Evolutionary conservation across 1,140 invertebrate genomes (phyloP), one percentile per base, ranked within the genome.

Genomic region (Medauroidea extradentata): DNA sequence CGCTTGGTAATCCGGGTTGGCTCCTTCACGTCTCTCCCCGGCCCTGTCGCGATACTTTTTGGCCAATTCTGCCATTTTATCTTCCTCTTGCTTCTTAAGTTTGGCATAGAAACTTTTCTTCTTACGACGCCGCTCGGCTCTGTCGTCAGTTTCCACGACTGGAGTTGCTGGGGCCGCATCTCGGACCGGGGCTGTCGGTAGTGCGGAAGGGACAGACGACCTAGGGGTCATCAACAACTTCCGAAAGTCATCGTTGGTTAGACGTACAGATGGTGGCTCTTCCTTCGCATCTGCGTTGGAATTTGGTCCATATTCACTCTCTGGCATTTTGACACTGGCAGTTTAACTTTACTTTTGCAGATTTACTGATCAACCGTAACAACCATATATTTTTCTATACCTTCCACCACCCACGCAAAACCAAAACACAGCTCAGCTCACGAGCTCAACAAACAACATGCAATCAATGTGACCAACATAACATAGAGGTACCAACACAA

Each of bases 201-300:
- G 39, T 11, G 59, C 46, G 43, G 81, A 73, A 18, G 84, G 79
- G 4, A 83, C 82, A 0, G 87, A 85, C 9, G 85, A 75, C 50
- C 93, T 81, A 0, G 96, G 95, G 0, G 95, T 98, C 91, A 97
- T 97, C 57, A 98, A 76, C 13, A 99, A 75, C 70, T 96, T 96
- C 24, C 96, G 84, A 69, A 99, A 99, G 75, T 98, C 96, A 72
- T 95, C 95, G 81, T 98, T 99, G 8, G 94, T 98, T 51, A 99
- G 76, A 42, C 89, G 82, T 50, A 75, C 76, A 76, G 88, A 67
- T 41, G 1, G 3, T n/a, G 13, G 50, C 8, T 57, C 56, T 39
- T 34, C 56, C 29, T 34, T 55, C 14, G 16, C 41, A 18, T 55
- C 53, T 11, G 24, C 53, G 7, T 27, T 39, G n/a, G 13, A 16